Evolutionary conservation across 2,113 vertebrate species (phyloP), one percentile per base, ranked within the genome.

Genomic region (Tupaia tana): DNA sequence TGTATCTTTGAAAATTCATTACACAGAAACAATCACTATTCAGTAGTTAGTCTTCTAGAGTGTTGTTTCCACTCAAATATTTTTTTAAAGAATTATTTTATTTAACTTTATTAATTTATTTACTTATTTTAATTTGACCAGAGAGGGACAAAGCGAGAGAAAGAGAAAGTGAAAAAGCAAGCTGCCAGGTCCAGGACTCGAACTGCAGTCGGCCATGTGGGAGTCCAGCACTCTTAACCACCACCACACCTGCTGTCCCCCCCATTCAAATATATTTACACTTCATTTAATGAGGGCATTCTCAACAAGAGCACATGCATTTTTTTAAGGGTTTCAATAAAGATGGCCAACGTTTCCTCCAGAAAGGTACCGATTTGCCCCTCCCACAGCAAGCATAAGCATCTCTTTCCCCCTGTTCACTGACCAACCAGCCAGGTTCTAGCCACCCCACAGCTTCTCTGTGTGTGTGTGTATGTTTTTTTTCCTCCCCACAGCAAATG

Each of bases 1-100:
- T 79, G 75, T 74, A 82, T 20, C 77, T 64, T 83, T 63, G 63
- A 92, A 87, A 58, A 52, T 24, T 22, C 16, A 77, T 22, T 70
- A 63, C 54, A 29, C 7, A 29, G 56, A 92, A 91, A 77, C 12
- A 34, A 87, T 11, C 14, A 66, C 13, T 43, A 3, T 58, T 73
- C 31, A 24, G 27, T 52, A 54, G 29, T 69, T 91, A 64, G 59
- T 78, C 12, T 70, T 78, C 59, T 24, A 85, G 59, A 85, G 59
- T 54, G 67, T 78, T 29, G 0, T 63, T 86, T 94, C 58, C 89
- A 79, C 59, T 79, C 5, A 64, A 67, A 79, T 69, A 27, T 13
- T 54, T n/a, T n/a, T 54, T 43, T 4, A 43, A 43, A 43, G 43
- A 43, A 43, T 43, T 43, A 43, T 43, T 43, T 43, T 4, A 43